Conservation (phyloP, 1,140 invertebrate genomes). For the Zaprionus africanus region DNA sequence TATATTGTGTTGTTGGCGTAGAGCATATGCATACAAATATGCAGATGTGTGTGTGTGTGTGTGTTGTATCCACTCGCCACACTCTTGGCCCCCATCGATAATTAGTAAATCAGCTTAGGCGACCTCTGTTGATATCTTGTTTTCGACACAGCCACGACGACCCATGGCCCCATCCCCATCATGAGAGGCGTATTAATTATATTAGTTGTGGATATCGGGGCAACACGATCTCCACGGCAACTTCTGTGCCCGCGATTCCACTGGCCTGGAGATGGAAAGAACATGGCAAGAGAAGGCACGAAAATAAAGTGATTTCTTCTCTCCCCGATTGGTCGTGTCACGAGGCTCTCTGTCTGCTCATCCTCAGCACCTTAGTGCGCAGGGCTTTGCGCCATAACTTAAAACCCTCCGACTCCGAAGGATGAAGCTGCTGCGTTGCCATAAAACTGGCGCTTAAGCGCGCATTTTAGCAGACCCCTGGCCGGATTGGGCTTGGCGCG, state of each 20-base stretch:
- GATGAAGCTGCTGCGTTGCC: constrained; percentile 39
- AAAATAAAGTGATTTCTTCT: neutral
- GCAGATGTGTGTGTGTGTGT: constrained; percentile 31
- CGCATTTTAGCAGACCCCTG: constrained; percentile 63
- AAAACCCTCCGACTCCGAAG: constrained; percentile 37
- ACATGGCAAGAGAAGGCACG: neutral
- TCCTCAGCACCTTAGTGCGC: neutral
- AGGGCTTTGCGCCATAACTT: constrained; percentile 56
- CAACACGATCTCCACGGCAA: constrained; percentile 53
- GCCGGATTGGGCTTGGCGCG: constrained; percentile 77
- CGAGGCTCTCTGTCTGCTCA: neutral
- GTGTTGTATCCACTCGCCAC: constrained; percentile 13
- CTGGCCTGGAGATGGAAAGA: constrained; percentile 5
- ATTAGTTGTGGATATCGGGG: constrained; percentile 63
- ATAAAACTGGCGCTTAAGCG: constrained; percentile 78
- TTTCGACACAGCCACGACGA: constrained; percentile 43
- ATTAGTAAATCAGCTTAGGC: constrained; percentile 67
- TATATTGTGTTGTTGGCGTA: constrained; percentile 72
- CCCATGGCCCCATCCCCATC: constrained; percentile 53
- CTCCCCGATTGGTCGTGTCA: constrained; percentile 8
- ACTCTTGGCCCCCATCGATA: constrained; percentile 31
- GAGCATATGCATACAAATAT: constrained; percentile 41
- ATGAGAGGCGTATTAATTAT: constrained; percentile 76
- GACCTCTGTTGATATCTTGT: constrained; percentile 56
- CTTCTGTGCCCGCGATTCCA: constrained; percentile 18